Evolutionary conservation across 2,888 invertebrate species (phyloP), one percentile per base, ranked within the genome.

Genomic region (Trichopria drosophilae): DNA sequence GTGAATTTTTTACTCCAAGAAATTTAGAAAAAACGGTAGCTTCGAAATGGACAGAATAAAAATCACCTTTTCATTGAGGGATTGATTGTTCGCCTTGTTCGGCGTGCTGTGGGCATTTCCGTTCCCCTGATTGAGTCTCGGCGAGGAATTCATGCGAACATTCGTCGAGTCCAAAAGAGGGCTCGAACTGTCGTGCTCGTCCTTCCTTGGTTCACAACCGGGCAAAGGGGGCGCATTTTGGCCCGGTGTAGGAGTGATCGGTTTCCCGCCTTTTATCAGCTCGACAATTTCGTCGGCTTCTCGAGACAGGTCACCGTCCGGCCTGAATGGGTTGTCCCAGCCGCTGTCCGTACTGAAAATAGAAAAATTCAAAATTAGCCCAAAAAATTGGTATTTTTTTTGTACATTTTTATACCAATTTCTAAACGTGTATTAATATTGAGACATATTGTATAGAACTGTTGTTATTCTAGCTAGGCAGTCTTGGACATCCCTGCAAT

Each of bases 271-370:
- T 79, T 93, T 93, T 76, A 94, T 93, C 78, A 93, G 82, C 72
- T 93, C 92, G 57, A 96, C 93, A 67, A 96, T 94, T 79, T 94
- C 93, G 77, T 96, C 96, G 19, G 96, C 95, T 78, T 96, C 93
- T 66, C 89, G 84, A 71, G 93, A 93, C 69, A 97, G 80, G 78
- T 95, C 94, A 55, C 96, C 95, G 69, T 94, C 96, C 20, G 95
- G 95, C 73, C 94, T 87, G 82, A 97, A 97, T 50, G 96, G 96
- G 78, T 96, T 97, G 78, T 97, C 96, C 88, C 94, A 93, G 60
- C 93, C 93, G 72, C 93, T 94, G 76, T 95, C 95, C 76, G 90
- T 88, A 79, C 95, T 96, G 82, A 12, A 80, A 80, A 62, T 31
- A 59, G 15, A 13, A 42, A 43, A 13, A 39, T 7, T 29, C 2